Conservation (phyloP, 2,797 vertebrate genomes). For the Falco peregrinus region DNA sequence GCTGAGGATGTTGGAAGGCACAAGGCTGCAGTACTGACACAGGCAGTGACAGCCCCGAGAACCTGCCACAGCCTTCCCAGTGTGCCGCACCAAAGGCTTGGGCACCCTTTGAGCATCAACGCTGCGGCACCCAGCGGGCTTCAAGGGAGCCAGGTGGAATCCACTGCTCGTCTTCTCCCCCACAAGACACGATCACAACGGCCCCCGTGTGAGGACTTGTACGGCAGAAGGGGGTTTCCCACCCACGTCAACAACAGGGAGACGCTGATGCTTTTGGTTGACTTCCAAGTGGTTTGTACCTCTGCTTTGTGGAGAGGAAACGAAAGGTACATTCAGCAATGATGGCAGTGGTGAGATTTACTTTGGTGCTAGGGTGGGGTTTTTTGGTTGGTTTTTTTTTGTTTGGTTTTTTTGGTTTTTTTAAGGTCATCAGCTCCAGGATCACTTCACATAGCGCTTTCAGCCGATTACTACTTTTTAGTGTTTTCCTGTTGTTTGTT, state of each 20-base stretch:
- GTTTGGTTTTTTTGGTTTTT: not conserved
- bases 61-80: not conserved
- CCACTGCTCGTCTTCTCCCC: slow-evolving; percentile 23
- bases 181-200: not conserved
- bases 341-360: not conserved
- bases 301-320: slow-evolving; percentile 14
- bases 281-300: slow-evolving; percentile 1
- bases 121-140: slow-evolving; percentile 21
- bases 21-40: not conserved
- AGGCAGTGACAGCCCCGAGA: not conserved
- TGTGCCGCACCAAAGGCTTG: not conserved
- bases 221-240: not conserved
- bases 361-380: not conserved
- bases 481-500: slow-evolving; percentile 35
- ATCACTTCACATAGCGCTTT: not conserved
- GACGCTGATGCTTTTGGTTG: not conserved
- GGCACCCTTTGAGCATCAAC: slow-evolving; percentile 1
- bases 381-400: too few species aligned
- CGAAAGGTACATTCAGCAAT: slow-evolving; percentile 27
- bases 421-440: slow-evolving; percentile 40
- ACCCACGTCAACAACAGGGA: not conserved
- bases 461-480: slow-evolving; percentile 22
- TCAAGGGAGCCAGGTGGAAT: slow-evolving; percentile 24
- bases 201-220: not conserved
- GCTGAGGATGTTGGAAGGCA: not conserved